Conservation (phyloP, 2,888 invertebrate genomes). For the Drosophila rellima region DNA sequence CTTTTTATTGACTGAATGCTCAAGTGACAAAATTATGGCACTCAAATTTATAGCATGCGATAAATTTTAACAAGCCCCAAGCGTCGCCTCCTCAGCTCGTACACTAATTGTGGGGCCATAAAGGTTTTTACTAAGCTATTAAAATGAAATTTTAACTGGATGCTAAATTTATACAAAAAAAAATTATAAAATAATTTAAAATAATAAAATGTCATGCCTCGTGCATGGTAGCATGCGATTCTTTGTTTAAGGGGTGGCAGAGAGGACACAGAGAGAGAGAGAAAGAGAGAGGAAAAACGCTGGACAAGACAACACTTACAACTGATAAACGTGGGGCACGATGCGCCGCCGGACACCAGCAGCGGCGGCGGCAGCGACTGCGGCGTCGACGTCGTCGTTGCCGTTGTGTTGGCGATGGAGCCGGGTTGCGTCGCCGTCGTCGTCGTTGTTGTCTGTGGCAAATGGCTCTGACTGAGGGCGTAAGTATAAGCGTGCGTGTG, state of each 20-base stretch:
- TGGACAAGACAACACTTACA: slow-evolving; percentile 79
- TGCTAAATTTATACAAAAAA: slow-evolving; percentile 28
- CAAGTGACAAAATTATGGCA: slow-evolving; percentile 72
- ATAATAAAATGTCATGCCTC: slow-evolving; percentile 11
- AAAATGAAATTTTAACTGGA: slow-evolving; percentile 37
- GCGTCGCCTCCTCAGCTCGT: not conserved
- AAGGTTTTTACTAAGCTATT: slow-evolving; percentile 50
- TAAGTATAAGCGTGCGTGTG: slow-evolving; percentile 47
- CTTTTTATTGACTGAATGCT: slow-evolving; percentile 64
- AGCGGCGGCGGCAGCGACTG: slow-evolving; percentile 39
- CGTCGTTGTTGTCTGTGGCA: slow-evolving; percentile 33
- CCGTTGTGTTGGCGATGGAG: slow-evolving; percentile 7
- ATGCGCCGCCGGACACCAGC: slow-evolving; percentile 30
- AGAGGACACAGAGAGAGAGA: slow-evolving; percentile 13
- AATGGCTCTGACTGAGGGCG: slow-evolving; percentile 58
- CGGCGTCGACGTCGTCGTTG: slow-evolving; percentile 30
- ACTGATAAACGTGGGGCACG: slow-evolving; percentile 78
- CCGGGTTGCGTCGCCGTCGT: slow-evolving; percentile 18
- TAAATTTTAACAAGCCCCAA: slow-evolving; percentile 69
- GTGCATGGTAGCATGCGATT: slow-evolving; percentile 27
- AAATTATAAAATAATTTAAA: not conserved
- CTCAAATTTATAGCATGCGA: slow-evolving; percentile 74
- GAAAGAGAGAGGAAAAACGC: slow-evolving; percentile 18
- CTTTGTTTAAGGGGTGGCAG: not conserved
- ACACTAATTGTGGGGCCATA: slow-evolving; percentile 62